Evolutionary conservation across 2,797 vertebrate genomes (phyloP).

Genomic region (Cossypha niveicapilla): DNA sequence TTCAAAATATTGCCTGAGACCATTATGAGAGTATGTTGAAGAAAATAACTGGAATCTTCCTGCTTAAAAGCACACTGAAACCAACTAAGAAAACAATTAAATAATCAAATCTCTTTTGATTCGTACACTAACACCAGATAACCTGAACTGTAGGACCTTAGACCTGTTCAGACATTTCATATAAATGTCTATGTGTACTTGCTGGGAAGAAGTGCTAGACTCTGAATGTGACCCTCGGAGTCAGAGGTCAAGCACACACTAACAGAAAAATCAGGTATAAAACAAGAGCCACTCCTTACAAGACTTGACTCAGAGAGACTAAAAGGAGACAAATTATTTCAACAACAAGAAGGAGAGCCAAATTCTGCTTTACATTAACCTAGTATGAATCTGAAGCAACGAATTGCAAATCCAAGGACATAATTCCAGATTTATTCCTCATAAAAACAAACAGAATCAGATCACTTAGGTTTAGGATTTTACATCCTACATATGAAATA

Average conservation of each 20-base stretch:
- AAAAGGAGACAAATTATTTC: not conserved
- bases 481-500: not conserved
- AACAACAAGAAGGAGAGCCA: not conserved
- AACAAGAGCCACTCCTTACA: not conserved
- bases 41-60: not conserved
- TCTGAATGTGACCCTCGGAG: not conserved
- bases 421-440: not conserved
- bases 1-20: not conserved
- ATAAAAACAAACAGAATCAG: not conserved
- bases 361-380: not conserved
- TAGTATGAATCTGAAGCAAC: not conserved
- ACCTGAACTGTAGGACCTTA: not conserved
- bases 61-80: not conserved
- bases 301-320: not conserved
- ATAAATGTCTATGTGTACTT: not conserved
- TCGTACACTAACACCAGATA: not conserved
- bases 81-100: not conserved
- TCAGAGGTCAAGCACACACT: not conserved
- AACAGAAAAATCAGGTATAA: not conserved
- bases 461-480: constrained; percentile 10
- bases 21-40: not conserved
- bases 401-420: not conserved
- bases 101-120: not conserved
- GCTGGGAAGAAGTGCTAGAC: not conserved
- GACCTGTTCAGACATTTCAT: not conserved